Evolutionary conservation across 2,888 invertebrate species (phyloP).

Genomic region (Oxytorus armatus): DNA sequence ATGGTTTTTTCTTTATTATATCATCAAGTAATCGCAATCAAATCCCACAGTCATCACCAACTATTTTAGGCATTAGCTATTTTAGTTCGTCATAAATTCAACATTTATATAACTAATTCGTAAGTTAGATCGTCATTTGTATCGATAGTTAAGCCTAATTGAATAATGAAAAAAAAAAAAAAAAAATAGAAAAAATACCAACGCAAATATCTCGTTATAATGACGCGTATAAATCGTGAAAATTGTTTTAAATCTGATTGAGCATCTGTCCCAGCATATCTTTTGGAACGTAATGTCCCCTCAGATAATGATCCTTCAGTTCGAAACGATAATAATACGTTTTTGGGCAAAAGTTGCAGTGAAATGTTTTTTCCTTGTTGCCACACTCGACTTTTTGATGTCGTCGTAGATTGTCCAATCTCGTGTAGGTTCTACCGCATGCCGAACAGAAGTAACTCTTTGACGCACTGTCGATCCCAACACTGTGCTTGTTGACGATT

Average conservation of each 20-base stretch:
- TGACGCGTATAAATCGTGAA: background rate
- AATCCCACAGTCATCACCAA: constrained; percentile 6
- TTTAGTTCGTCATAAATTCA: background rate
- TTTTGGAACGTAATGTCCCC: constrained; percentile 58
- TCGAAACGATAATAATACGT: constrained; percentile 84
- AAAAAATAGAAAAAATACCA: constrained; percentile 3
- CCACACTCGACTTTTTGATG: constrained; percentile 64
- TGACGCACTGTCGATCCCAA: background rate
- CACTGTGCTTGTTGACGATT: constrained; percentile 31
- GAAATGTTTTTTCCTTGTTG: constrained; percentile 81
- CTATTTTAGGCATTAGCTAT: constrained; percentile 11
- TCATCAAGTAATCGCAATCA: background rate
- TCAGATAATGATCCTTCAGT: constrained; percentile 82
- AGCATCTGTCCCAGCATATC: constrained; percentile 53
- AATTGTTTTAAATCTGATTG: constrained; percentile 13
- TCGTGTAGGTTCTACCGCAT: constrained; percentile 61
- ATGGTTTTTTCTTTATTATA: constrained; percentile 8
- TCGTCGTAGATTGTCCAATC: constrained; percentile 59
- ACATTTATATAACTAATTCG: background rate
- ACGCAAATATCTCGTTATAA: background rate
- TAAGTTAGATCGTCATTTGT: background rate
- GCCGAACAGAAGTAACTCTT: constrained; percentile 58
- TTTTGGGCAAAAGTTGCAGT: constrained; percentile 82
- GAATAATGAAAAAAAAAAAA: background rate
- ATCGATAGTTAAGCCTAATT: constrained; percentile 20